phyloP scores from a whole-genome alignment of 2,797 vertebrate genomes.

The Aphelocoma californica region DNA sequence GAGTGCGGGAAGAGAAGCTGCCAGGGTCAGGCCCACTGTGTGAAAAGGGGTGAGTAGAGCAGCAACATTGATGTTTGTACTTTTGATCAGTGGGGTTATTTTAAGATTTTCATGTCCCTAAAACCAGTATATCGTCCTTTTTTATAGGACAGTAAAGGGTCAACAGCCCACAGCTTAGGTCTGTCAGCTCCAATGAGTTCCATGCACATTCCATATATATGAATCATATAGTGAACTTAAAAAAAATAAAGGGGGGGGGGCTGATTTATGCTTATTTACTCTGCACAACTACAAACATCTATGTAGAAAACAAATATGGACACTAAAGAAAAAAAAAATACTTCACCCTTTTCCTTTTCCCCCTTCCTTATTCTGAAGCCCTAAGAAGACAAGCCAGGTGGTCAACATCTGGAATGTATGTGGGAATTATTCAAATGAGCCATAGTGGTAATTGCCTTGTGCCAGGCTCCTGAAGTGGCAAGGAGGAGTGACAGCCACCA shows the following conservation, averaged over 20 bases:
- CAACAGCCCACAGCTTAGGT: background rate
- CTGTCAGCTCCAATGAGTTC: background rate
- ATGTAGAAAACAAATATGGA: slow-evolving; percentile 54
- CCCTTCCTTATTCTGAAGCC: background rate
- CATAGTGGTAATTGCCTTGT: background rate
- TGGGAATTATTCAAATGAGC: slow-evolving; percentile 69
- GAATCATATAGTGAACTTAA: background rate
- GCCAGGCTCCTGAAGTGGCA: slow-evolving; percentile 45
- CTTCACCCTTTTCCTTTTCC: background rate
- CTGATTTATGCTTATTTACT: slow-evolving; percentile 46
- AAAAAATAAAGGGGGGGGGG: background rate
- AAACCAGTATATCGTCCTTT: background rate
- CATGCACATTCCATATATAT: background rate
- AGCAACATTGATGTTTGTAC: background rate
- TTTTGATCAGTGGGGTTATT: background rate
- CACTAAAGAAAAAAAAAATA: background rate
- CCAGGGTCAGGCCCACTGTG: accelerated
- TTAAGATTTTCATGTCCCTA: background rate
- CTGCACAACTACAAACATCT: slow-evolving; percentile 53
- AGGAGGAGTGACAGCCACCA: background rate
- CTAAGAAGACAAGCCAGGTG: slow-evolving; percentile 47
- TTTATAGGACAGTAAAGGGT: background rate
- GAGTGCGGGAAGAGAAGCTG: background rate
- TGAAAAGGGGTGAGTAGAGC: background rate
- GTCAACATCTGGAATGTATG: slow-evolving; percentile 67